A percentile compares a stretch with the other conserved stretches of the same genome.
These are phyloP conservation scores for Acrossocheilus wenchowensis DNA, from an alignment of 2,797 vertebrate species.

Conservation along the genomic window DNA sequence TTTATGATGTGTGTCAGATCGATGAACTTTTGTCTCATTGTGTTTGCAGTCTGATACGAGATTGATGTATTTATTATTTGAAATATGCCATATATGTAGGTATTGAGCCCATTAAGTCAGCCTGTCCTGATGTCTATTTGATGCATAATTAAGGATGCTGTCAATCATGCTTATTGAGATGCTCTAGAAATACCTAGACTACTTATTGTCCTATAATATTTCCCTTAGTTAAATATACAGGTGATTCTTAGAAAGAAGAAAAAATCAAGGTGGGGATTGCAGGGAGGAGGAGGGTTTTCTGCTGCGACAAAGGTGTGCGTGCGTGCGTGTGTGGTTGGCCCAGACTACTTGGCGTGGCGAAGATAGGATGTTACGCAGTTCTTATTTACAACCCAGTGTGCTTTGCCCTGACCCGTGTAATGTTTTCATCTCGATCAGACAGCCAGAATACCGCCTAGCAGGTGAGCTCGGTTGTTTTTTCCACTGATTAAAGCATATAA, in stretches of 20 bases:
- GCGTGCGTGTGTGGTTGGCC: slow-evolving; percentile 11
- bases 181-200: neutral
- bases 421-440: slow-evolving; percentile 5
- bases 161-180: neutral
- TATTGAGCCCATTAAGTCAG: too few species aligned
- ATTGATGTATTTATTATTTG: neutral
- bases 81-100: neutral
- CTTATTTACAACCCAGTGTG: slow-evolving; percentile 52
- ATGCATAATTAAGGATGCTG: neutral
- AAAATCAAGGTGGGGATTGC: slow-evolving; percentile 48
- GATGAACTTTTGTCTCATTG: neutral
- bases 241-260: slow-evolving; percentile 17
- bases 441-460: neutral
- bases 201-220: neutral
- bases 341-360: slow-evolving; percentile 35
- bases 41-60: neutral
- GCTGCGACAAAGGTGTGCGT: slow-evolving; percentile 53
- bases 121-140: neutral
- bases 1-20: slow-evolving; percentile 17
- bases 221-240: neutral
- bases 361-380: slow-evolving; percentile 82
- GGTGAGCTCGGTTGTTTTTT: slow-evolving; percentile 10
- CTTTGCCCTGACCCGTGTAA: neutral
- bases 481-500: neutral
- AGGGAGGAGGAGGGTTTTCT: slow-evolving; percentile 38